Conservation (phyloP, 2,888 invertebrate species). For the Hypolimnas misippus region DNA sequence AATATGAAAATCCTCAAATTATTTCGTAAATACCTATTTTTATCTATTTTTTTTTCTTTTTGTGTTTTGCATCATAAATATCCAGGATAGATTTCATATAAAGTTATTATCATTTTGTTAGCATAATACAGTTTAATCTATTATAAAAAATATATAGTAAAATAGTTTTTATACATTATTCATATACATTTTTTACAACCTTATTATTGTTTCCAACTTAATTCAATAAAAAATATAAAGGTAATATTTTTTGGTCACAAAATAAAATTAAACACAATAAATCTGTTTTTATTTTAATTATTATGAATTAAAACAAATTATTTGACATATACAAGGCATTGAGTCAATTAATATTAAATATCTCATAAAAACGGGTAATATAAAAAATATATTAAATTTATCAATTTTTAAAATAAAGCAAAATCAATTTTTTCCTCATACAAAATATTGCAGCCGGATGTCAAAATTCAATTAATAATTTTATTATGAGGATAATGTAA, state of each 20-base stretch:
- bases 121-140: neutral
- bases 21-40: neutral
- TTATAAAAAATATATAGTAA: too few species aligned
- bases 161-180: too few species aligned
- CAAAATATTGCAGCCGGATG: neutral
- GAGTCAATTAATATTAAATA: too few species aligned
- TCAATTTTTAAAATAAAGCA: neutral
- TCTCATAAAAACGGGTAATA: neutral
- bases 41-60: neutral
- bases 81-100: neutral
- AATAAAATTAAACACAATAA: too few species aligned
- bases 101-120: neutral
- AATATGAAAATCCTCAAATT: neutral
- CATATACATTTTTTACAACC: too few species aligned
- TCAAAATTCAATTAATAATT: neutral
- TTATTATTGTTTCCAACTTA: too few species aligned
- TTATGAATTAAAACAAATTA: too few species aligned
- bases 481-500: slow-evolving; percentile 1
- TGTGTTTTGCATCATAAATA: too few species aligned
- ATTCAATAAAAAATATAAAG: too few species aligned
- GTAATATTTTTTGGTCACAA: slow-evolving; percentile 6
- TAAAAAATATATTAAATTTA: neutral
- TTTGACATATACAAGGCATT: too few species aligned
- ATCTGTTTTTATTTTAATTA: too few species aligned
- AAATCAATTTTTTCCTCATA: slow-evolving; percentile 3